A percentile compares a stretch with the other conserved stretches of the same genome.
These are phyloP conservation scores for Panonychus citri DNA, from an alignment of 1,140 invertebrate species.

Conservation along the genomic window DNA sequence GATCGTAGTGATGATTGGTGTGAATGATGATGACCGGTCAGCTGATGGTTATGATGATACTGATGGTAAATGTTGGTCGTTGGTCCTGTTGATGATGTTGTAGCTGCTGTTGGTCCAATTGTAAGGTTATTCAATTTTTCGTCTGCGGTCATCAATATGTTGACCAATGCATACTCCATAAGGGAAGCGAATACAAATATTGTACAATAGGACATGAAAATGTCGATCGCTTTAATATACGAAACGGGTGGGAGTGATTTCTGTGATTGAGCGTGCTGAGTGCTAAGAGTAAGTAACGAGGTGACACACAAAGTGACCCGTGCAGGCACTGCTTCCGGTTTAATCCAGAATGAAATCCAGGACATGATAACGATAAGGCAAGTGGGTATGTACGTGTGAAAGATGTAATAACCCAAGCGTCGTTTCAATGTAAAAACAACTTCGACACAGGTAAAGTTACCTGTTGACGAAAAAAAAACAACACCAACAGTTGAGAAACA, in stretches of 20 bases:
- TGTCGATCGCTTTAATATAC: constrained; percentile 39
- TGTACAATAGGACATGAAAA: constrained; percentile 16
- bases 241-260: constrained; percentile 64
- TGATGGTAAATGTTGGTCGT: no score
- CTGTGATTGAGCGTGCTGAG: constrained; percentile 30
- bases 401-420: constrained; percentile 33
- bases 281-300: constrained; percentile 52
- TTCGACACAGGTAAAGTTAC: constrained; percentile 66
- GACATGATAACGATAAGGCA: constrained; percentile 23
- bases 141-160: constrained; percentile 30
- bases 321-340: constrained; percentile 21
- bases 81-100: no score
- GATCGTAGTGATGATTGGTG: no score
- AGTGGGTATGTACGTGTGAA: constrained; percentile 22
- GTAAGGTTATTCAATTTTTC: neutral
- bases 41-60: no score
- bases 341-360: constrained; percentile 22
- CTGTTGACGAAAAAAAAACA: constrained; percentile 21
- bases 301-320: constrained; percentile 22
- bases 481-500: neutral
- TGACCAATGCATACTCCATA: constrained; percentile 79
- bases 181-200: constrained; percentile 68
- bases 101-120: no score
- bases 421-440: constrained; percentile 62
- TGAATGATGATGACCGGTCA: no score